Conservation (phyloP, 1,140 invertebrate genomes). For the Drosophila repleta region DNA sequence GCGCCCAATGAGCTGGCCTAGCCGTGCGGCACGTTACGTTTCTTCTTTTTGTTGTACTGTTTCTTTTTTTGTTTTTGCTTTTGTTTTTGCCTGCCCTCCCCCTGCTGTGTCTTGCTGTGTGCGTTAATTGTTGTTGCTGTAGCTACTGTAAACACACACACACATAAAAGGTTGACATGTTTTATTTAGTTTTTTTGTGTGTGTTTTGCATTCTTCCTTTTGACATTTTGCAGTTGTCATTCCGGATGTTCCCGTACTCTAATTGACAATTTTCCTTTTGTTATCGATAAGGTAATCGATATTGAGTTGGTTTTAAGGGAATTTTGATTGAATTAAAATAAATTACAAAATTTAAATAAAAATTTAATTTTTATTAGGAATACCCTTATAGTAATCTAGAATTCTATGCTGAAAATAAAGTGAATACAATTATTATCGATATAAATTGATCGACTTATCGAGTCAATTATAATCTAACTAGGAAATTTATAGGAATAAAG, state of each 20-base stretch:
- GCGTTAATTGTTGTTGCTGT: slow-evolving; percentile 56
- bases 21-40: slow-evolving; percentile 32
- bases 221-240: slow-evolving; percentile 39
- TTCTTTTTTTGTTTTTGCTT: slow-evolving; percentile 12
- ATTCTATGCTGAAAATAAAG: no score
- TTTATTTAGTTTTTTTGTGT: slow-evolving; percentile 61
- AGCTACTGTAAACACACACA: slow-evolving; percentile 38
- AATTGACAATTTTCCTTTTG: slow-evolving; percentile 18
- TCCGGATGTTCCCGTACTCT: slow-evolving; percentile 16
- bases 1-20: slow-evolving; percentile 64
- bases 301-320: background rate
- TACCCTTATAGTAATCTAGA: no score
- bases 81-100: slow-evolving; percentile 19
- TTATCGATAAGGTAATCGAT: slow-evolving; percentile 10
- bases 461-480: no score
- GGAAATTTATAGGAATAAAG: no score
- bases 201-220: slow-evolving; percentile 42
- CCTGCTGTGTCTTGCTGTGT: slow-evolving; percentile 38
- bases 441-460: no score
- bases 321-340: no score
- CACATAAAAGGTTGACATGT: slow-evolving; percentile 28
- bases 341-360: background rate
- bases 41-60: slow-evolving; percentile 16
- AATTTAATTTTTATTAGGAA: no score
- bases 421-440: no score